Percentiles rank a stretch among this genome's conserved stretches.
phyloP scores from a whole-genome alignment of 2,888 invertebrate species.

The Dendrolimus pini region DNA sequence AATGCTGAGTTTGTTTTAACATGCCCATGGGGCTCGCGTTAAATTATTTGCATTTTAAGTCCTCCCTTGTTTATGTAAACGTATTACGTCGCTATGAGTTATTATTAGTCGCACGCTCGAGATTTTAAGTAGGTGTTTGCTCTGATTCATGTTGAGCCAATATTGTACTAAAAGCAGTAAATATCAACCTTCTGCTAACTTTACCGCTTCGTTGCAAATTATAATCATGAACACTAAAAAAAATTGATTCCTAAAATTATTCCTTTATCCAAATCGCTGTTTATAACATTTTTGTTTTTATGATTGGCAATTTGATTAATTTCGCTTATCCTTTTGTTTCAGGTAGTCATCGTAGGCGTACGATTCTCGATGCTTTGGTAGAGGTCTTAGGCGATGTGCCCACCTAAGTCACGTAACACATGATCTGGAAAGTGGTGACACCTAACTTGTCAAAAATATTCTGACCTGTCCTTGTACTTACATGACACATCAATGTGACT shows the following conservation, averaged over 20 bases:
- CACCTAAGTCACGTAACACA: too few relatives aligned
- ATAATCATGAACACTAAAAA: too few relatives aligned
- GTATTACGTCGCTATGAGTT: slow-evolving; percentile 42
- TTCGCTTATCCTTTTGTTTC: slow-evolving; percentile 77
- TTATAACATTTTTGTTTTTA: slow-evolving; percentile 22
- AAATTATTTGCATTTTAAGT: slow-evolving; percentile 69
- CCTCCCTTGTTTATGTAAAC: slow-evolving; percentile 56
- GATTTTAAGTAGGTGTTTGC: slow-evolving; percentile 4
- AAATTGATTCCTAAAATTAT: too few relatives aligned
- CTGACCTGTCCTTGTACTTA: too few relatives aligned
- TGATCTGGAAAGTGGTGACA: too few relatives aligned
- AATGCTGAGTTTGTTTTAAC: slow-evolving; percentile 67
- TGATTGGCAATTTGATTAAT: slow-evolving; percentile 74
- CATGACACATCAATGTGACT: too few relatives aligned
- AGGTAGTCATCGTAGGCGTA: slow-evolving; percentile 67
- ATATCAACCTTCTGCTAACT: too few relatives aligned
- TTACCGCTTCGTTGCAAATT: too few relatives aligned
- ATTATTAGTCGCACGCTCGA: slow-evolving; percentile 14
- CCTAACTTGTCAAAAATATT: too few relatives aligned
- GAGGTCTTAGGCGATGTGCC: slow-evolving; percentile 34
- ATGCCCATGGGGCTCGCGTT: slow-evolving; percentile 61
- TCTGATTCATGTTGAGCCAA: slow-evolving; percentile 6
- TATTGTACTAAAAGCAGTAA: slow-evolving; percentile 16
- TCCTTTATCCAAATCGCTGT: too few relatives aligned
- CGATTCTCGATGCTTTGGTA: slow-evolving; percentile 57